Percentiles rank a stretch among this genome's conserved stretches.
Evolutionary conservation across 2,888 invertebrate genomes (phyloP).

Genomic region (Venusia cambrica): DNA sequence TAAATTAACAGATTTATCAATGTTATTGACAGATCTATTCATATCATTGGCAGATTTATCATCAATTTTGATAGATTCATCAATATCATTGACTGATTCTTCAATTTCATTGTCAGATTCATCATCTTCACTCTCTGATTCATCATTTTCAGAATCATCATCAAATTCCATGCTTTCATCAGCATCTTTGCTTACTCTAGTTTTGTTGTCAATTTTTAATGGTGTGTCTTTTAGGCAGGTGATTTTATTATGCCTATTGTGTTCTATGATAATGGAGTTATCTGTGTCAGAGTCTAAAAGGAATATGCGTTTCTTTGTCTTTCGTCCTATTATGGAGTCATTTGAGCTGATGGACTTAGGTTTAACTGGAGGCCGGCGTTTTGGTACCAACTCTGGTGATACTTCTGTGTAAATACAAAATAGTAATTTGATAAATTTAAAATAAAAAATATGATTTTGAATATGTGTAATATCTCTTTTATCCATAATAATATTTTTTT

Average conservation of each 20-base stretch:
- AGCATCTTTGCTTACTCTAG: slow-evolving; percentile 2
- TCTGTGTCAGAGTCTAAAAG: slow-evolving; percentile 66
- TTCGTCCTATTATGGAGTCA: slow-evolving; percentile 43
- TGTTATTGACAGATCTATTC: slow-evolving; percentile 14
- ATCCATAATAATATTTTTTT: too few relatives aligned
- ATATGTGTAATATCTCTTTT: too few relatives aligned
- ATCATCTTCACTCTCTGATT: slow-evolving; percentile 14
- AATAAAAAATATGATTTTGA: too few relatives aligned
- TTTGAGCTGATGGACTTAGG: slow-evolving; percentile 38
- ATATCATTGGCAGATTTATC: slow-evolving; percentile 12
- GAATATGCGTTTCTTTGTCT: slow-evolving; percentile 60
- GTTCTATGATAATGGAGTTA: slow-evolving; percentile 64
- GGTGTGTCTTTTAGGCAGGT: slow-evolving; percentile 64
- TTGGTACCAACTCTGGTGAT: slow-evolving; percentile 66
- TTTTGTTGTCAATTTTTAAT: slow-evolving; percentile 40
- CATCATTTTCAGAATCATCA: slow-evolving; percentile 18
- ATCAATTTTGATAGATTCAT: slow-evolving; percentile 14
- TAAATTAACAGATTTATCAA: too few relatives aligned
- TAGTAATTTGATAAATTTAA: too few relatives aligned
- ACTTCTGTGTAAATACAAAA: slow-evolving; percentile 35
- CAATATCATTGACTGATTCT: slow-evolving; percentile 13
- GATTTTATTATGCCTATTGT: slow-evolving; percentile 51
- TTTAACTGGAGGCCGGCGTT: slow-evolving; percentile 29
- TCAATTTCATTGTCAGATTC: slow-evolving; percentile 12
- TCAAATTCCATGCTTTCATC: slow-evolving; percentile 17